A percentile compares a stretch with the other conserved stretches of the same genome.
Evolutionary conservation across 2,113 vertebrate genomes (phyloP).

Genomic region (Boleophthalmus pectinirostris): DNA sequence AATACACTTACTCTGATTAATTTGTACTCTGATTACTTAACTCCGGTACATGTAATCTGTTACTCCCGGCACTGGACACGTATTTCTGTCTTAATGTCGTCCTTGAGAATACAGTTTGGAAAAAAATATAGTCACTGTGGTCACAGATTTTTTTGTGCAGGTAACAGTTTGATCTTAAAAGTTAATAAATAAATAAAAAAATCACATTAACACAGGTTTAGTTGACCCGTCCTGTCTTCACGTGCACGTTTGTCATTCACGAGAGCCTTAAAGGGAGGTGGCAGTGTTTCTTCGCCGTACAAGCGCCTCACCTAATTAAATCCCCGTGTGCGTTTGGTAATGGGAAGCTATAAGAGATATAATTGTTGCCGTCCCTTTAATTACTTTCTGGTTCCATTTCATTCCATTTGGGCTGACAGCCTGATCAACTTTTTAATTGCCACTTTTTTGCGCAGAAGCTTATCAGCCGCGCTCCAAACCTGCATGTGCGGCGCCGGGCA

Average conservation of each 20-base stretch:
- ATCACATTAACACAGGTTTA: too few relatives aligned
- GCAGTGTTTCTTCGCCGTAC: slow-evolving; percentile 48
- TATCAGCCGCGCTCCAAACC: slow-evolving; percentile 75
- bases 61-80: too few relatives aligned
- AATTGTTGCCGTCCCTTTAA: slow-evolving; percentile 80
- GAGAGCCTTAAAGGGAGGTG: slow-evolving; percentile 5
- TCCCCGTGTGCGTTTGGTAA: slow-evolving; percentile 68
- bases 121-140: too few relatives aligned
- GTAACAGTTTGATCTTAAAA: too few relatives aligned
- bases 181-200: too few relatives aligned
- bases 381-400: slow-evolving; percentile 83
- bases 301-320: slow-evolving; percentile 75
- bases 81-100: too few relatives aligned
- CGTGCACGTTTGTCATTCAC: background rate
- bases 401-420: slow-evolving; percentile 80
- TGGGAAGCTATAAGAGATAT: slow-evolving; percentile 77
- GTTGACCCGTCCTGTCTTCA: background rate
- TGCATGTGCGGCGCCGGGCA: slow-evolving; percentile 63
- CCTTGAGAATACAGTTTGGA: too few relatives aligned
- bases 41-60: too few relatives aligned
- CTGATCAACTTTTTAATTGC: slow-evolving; percentile 82
- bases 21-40: too few relatives aligned
- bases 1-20: too few relatives aligned
- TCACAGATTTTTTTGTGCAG: too few relatives aligned
- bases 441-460: slow-evolving; percentile 69